Conservation (phyloP, 92 coral and sea anemone genomes). For the Diadumene lineata region DNA sequence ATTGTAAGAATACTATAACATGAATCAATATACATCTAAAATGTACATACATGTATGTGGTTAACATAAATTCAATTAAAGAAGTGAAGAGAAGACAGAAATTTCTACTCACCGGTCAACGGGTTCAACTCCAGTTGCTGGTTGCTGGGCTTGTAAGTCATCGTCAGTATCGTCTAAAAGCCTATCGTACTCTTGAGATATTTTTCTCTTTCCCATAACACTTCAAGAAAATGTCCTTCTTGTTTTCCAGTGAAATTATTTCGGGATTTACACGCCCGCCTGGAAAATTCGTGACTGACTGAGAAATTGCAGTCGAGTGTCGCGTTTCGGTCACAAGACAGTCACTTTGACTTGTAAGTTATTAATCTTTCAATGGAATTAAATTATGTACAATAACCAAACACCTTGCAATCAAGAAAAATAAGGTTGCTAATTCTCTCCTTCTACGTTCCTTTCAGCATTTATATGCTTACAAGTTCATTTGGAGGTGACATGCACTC, state of each 20-base stretch:
- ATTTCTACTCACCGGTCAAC: conserved; percentile 6
- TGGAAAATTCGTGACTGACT: background rate
- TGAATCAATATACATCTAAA: background rate
- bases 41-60: background rate
- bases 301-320: background rate
- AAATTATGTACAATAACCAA: background rate
- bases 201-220: background rate
- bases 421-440: background rate
- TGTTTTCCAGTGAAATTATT: background rate
- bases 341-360: too few species aligned
- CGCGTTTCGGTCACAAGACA: conserved; percentile 17
- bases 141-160: background rate
- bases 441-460: background rate
- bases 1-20: background rate
- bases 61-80: background rate
- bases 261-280: background rate
- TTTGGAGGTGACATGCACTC: background rate
- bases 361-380: too few species aligned
- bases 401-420: background rate
- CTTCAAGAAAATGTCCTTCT: background rate
- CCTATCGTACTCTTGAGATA: conserved; percentile 14
- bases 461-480: background rate
- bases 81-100: background rate
- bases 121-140: background rate
- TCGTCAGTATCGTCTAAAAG: conserved; percentile 20